These are phyloP conservation scores for Chrysochloris asiatica DNA, from an alignment of 2,113 vertebrate species.

Conservation along the genomic window DNA sequence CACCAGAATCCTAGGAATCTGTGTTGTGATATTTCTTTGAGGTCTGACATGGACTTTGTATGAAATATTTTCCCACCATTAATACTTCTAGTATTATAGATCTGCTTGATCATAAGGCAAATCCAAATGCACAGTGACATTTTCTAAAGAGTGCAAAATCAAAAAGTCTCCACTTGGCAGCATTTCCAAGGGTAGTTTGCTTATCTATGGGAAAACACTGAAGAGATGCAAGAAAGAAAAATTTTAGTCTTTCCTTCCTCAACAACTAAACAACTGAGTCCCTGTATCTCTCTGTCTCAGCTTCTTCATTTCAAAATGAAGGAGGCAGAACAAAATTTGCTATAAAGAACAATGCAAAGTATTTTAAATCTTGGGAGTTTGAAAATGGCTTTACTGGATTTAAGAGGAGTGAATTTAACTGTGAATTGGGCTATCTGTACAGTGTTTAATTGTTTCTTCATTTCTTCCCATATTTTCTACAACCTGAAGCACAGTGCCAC, in stretches of 20 bases:
- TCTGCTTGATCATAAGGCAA: not conserved
- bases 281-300: not conserved
- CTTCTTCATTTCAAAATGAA: constrained; percentile 18
- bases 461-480: not conserved
- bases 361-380: not conserved
- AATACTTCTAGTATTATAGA: not conserved
- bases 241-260: not conserved
- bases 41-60: not conserved
- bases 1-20: not conserved
- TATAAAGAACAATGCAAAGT: not conserved
- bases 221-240: not conserved
- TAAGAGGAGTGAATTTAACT: not conserved
- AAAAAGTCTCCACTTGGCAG: not conserved
- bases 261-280: not conserved
- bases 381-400: not conserved
- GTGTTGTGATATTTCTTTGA: not conserved
- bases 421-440: not conserved
- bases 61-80: not conserved
- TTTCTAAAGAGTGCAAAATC: not conserved
- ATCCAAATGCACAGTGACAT: not conserved
- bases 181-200: not conserved
- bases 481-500: not conserved
- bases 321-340: not conserved
- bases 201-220: not conserved
- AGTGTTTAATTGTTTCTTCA: not conserved